Evolutionary conservation across 2,113 vertebrate species (phyloP).

Genomic region (Uropsilus gracilis): DNA sequence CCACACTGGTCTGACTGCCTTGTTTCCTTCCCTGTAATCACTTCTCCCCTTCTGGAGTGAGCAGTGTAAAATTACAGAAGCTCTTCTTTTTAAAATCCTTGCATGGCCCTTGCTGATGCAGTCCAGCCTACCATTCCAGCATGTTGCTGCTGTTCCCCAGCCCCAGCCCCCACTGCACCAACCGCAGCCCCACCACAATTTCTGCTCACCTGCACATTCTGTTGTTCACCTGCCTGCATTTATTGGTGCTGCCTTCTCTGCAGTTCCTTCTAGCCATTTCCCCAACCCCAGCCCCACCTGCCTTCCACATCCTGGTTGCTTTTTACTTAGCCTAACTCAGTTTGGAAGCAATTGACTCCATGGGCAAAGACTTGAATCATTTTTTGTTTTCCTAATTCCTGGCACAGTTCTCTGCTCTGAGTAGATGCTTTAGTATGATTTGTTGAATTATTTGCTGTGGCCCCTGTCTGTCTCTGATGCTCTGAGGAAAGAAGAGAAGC

Average conservation of each 20-base stretch:
- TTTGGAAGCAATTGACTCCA: conserved; percentile 1
- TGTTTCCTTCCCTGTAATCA: conserved; percentile 28
- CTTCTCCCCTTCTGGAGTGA: background rate
- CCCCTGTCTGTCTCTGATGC: background rate
- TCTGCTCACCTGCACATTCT: background rate
- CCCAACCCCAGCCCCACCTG: background rate
- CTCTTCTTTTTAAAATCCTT: background rate
- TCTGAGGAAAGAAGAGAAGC: conserved; percentile 9
- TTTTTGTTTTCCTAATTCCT: conserved; percentile 1
- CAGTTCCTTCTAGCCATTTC: background rate
- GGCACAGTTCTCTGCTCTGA: background rate
- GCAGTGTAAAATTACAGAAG: background rate
- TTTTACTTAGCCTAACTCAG: conserved; percentile 17
- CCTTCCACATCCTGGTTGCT: background rate
- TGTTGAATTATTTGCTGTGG: background rate
- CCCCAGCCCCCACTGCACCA: too few relatives aligned
- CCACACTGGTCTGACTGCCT: background rate
- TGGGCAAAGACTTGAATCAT: background rate
- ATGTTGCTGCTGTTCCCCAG: background rate
- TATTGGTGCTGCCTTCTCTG: background rate
- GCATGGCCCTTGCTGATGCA: background rate
- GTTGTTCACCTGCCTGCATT: background rate
- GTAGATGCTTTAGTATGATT: conserved; percentile 1
- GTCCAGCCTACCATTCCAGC: background rate
- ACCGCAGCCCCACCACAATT: background rate